Conservation (phyloP, 2,888 invertebrate genomes). For the Agriopis aurantiaria region DNA sequence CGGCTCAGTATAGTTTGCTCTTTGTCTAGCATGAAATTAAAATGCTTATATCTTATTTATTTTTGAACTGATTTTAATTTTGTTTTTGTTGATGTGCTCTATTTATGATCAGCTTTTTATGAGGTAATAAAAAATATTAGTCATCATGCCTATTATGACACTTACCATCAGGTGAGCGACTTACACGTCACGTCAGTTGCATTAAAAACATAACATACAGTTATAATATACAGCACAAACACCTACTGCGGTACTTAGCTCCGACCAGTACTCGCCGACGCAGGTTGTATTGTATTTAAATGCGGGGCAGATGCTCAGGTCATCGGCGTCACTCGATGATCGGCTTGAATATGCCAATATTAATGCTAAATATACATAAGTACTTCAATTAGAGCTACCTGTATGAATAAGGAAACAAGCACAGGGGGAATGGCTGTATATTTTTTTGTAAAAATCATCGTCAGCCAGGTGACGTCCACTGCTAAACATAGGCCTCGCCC, state of each 20-base stretch:
- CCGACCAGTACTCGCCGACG: not conserved
- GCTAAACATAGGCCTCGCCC: no score
- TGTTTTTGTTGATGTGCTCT: no score
- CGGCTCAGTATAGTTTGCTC: no score
- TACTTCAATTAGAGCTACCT: not conserved
- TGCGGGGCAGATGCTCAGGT: constrained; percentile 31
- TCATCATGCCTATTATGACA: no score
- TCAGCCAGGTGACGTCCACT: no score
- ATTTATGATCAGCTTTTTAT: no score
- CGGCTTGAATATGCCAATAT: constrained; percentile 30
- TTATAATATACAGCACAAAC: not conserved
- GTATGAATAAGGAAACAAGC: not conserved
- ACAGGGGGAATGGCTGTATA: no score
- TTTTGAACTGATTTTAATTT: no score
- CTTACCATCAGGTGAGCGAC: not conserved
- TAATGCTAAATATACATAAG: constrained; percentile 9
- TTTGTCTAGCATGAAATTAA: no score
- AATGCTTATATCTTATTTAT: no score
- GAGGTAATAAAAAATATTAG: no score
- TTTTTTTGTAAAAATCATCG: no score
- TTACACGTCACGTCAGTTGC: not conserved
- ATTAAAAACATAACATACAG: constrained; percentile 4
- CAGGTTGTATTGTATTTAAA: constrained; percentile 35
- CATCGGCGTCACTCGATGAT: constrained; percentile 21
- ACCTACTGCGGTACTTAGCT: not conserved